Evolutionary conservation across 2,888 invertebrate species (phyloP), one percentile per base, ranked within the genome.

Genomic region (Parelbella ahira): DNA sequence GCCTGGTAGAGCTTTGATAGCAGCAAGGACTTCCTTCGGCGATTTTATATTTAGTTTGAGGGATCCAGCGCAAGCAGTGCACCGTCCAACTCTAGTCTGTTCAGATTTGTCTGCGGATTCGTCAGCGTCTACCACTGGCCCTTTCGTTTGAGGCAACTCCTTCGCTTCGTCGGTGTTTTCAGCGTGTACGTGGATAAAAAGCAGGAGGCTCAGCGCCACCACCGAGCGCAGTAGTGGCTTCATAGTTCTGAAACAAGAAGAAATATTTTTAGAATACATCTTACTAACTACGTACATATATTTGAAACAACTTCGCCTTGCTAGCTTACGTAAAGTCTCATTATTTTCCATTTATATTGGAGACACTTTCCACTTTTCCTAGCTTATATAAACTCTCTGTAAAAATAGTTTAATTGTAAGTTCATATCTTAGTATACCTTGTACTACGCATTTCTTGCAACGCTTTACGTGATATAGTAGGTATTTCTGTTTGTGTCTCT

Each of bases 221-320:
- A 82, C 80, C 69, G 74, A 65, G 53, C 58, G 37, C 37, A 74
- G 74, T 70, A 84, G 83, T 66, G 84, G 84, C 80, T 77, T 86
- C 87, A 87, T 87, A 49, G 53, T 83, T 74, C 83, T 83, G 81
- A 13, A 81, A 82, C 74, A 79, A 82, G 38, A 18, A 29, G 41
- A 46, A 39, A n/a, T 10, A 3, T 19, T 33, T 15, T 24, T 18
- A 36, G 8, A n/a, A n/a, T n/a, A n/a, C n/a, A n/a, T n/a, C n/a
- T n/a, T n/a, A n/a, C n/a, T n/a, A n/a, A n/a, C n/a, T n/a, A n/a
- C n/a, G n/a, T n/a, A n/a, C n/a, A n/a, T n/a, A n/a, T n/a, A n/a
- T n/a, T n/a, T n/a, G n/a, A n/a, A n/a, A n/a, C n/a, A n/a, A n/a
- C n/a, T n/a, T n/a, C n/a, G n/a, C n/a, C n/a, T n/a, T n/a, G n/a